Base-by-base conservation (phyloP, 2,797 vertebrate genomes). In the Darevskia mixta region DNA sequence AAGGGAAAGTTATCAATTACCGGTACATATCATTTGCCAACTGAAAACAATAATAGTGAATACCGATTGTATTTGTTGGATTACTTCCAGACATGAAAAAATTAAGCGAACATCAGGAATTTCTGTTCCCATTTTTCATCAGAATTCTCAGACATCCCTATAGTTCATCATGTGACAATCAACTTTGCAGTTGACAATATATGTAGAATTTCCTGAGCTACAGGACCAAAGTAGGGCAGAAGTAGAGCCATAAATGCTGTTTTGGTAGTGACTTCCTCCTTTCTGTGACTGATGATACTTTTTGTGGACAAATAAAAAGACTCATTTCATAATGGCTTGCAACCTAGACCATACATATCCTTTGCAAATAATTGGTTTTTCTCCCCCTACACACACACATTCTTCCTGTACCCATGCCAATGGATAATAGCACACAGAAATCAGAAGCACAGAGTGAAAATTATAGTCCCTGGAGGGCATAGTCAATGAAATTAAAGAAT, bases 401-500 rank as follows among this genome's bases (percentile, higher is more conserved):
- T 64, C 38, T 82, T 87, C 73, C 58, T 89, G 35, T 86, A 55
- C 49, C 64, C 4, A 11, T 77, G 78, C 83, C 78, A 81, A 81
- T 76, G 58, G 45, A 86, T 81, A 85, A 81, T 81, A 82, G 78
- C 49, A 25, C 45, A 81, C 27, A 80, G 61, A 66, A 79, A 35
- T 55, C 69, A 66, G 20, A 87, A 77, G 77, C 80, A 35, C 61
- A 58, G 11, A 75, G 25, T 81, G 71, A 76, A 90, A 87, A 85
- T 76, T 76, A 85, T 81, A 76, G 61, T 61, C 78, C 71, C 82
- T 82, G 43, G 64, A 80, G 82, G 78, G 35, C 38, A 80, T 58
- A 85, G 77, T 81, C 86, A 87, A 84, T 85, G 72, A 87, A 87
- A 85, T 87, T 85, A 87, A 90, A 87, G 82, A 71, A 79, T 81